phyloP scores from a whole-genome alignment of 2,888 invertebrate genomes.

The Drosophila neutralis region DNA sequence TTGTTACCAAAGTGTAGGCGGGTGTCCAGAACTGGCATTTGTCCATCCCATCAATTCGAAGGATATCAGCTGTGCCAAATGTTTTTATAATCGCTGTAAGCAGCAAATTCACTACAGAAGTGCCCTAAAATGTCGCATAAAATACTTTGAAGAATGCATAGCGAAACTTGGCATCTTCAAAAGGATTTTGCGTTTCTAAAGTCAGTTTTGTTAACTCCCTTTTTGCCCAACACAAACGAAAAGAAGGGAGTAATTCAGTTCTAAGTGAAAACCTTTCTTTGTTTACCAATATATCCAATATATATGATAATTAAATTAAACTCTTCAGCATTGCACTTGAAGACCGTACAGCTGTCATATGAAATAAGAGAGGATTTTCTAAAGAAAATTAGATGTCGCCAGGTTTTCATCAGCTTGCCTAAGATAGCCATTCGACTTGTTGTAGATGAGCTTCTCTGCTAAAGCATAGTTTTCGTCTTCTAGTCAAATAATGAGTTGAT shows the following conservation, averaged over 20 bases:
- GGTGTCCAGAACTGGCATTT: constrained; percentile 4
- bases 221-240: too few species aligned
- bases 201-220: neutral
- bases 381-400: neutral
- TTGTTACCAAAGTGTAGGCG: constrained; percentile 25
- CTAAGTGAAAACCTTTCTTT: neutral
- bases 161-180: neutral
- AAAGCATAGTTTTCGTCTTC: neutral
- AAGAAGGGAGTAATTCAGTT: neutral
- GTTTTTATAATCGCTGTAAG: constrained; percentile 71
- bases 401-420: neutral
- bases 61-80: constrained; percentile 74
- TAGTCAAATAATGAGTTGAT: constrained; percentile 3
- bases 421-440: neutral
- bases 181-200: neutral
- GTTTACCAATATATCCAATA: neutral
- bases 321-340: neutral
- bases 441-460: neutral
- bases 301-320: too few species aligned
- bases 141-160: constrained; percentile 22
- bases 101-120: constrained; percentile 17
- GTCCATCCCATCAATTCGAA: constrained; percentile 56
- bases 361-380: neutral
- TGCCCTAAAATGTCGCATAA: constrained; percentile 39
- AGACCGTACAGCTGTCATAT: neutral